Conservation (phyloP, 2,888 invertebrate genomes). For the Halocaridina rubra region DNA sequence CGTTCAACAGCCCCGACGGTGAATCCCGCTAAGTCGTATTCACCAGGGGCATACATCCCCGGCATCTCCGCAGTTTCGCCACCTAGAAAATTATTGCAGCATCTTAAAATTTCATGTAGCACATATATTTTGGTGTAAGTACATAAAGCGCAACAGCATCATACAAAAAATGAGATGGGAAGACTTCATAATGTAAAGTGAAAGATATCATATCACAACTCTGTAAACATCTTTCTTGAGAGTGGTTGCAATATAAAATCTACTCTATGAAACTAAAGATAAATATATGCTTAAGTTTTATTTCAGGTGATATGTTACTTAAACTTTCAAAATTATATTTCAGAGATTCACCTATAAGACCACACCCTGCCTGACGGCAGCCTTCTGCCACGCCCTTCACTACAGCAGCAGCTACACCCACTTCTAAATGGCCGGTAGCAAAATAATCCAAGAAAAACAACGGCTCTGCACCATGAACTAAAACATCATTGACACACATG, state of each 20-base stretch:
- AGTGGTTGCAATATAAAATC: no score
- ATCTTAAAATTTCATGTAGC: no score
- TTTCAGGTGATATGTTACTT: no score
- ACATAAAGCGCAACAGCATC: no score
- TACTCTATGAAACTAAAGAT: no score
- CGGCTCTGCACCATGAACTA: constrained; percentile 95
- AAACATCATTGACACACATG: constrained; percentile 96
- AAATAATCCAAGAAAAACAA: constrained; percentile 97
- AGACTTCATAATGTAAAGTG: no score
- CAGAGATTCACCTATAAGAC: constrained; percentile 82
- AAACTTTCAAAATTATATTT: no score
- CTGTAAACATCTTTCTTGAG: no score
- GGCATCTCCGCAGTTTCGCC: constrained; percentile 99
- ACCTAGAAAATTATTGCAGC: constrained; percentile 75
- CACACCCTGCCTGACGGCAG: constrained; percentile 86
- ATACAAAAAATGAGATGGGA: no score
- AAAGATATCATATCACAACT: no score
- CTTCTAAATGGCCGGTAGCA: constrained; percentile 88
- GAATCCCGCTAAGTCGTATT: constrained; percentile 97
- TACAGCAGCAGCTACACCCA: constrained; percentile 79
- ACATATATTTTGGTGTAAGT: no score
- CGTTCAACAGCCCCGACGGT: constrained; percentile 93
- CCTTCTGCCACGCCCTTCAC: constrained; percentile 90
- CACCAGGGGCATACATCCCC: constrained; percentile 85
- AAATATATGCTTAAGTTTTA: no score